Percentiles rank a stretch among this genome's conserved stretches.
These are phyloP conservation scores for Drosophila saltans DNA, from an alignment of 1,140 invertebrate species.

Conservation along the genomic window DNA sequence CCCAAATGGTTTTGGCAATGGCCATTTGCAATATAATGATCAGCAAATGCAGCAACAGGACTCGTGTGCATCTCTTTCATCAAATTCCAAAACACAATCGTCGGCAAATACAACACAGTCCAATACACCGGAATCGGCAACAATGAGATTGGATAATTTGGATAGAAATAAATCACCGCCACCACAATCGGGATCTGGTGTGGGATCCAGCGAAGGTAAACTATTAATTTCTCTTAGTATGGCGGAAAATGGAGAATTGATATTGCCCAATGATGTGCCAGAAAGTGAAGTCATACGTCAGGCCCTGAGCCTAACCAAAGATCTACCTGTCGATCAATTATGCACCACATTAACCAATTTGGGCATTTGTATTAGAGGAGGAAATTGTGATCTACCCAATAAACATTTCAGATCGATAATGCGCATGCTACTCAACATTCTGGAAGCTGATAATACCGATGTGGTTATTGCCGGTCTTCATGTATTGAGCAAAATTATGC, in stretches of 20 bases:
- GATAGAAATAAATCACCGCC: slow-evolving; percentile 46
- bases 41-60: slow-evolving; percentile 66
- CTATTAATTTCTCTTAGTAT: slow-evolving; percentile 31
- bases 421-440: slow-evolving; percentile 89
- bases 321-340: slow-evolving; percentile 66
- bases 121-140: slow-evolving; percentile 82
- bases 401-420: slow-evolving; percentile 89
- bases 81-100: slow-evolving; percentile 82
- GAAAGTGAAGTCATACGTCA: slow-evolving; percentile 83
- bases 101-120: slow-evolving; percentile 83
- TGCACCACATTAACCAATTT: slow-evolving; percentile 82
- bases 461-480: slow-evolving; percentile 89
- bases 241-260: slow-evolving; percentile 72
- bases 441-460: slow-evolving; percentile 88
- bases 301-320: slow-evolving; percentile 74
- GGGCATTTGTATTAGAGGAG: slow-evolving; percentile 83
- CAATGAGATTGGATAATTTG: slow-evolving; percentile 76
- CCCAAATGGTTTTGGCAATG: slow-evolving; percentile 84
- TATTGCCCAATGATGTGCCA: slow-evolving; percentile 75
- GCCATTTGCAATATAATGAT: slow-evolving; percentile 83
- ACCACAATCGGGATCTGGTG: slow-evolving; percentile 11
- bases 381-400: slow-evolving; percentile 83
- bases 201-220: slow-evolving; percentile 23
- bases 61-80: slow-evolving; percentile 72
- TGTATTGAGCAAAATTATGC: slow-evolving; percentile 92